phyloP scores from a whole-genome alignment of 1,140 invertebrate species.

The Drosophila aff. region DNA sequence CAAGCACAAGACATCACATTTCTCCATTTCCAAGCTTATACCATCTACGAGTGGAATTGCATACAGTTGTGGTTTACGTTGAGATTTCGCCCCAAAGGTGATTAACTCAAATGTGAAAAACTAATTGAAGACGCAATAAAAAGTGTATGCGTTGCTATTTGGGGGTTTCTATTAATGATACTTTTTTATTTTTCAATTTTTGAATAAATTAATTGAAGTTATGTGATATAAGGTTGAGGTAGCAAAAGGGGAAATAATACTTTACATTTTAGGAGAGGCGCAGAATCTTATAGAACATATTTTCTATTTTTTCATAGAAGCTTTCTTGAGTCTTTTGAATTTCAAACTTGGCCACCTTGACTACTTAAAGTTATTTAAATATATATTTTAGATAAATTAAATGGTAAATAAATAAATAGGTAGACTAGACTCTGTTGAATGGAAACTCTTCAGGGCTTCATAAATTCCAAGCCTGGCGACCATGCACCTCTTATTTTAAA shows the following conservation, averaged over 20 bases:
- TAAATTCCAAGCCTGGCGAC: no score
- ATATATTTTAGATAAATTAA: no score
- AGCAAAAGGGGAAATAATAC: no score
- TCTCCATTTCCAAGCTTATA: slow-evolving; percentile 11
- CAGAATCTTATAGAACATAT: no score
- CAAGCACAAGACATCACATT: slow-evolving; percentile 9
- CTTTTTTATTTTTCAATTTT: rapidly evolving
- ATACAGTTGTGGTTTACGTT: slow-evolving; percentile 4
- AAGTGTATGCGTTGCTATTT: neutral
- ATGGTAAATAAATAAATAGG: no score
- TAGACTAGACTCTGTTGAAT: neutral
- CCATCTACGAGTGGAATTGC: slow-evolving; percentile 17
- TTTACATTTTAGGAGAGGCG: no score
- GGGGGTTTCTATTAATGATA: neutral
- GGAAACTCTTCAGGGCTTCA: neutral
- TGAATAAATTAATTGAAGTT: no score
- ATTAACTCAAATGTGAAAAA: slow-evolving; percentile 4
- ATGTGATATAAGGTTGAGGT: no score
- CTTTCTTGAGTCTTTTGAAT: neutral
- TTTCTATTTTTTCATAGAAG: no score
- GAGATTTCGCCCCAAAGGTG: neutral
- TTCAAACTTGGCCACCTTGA: neutral
- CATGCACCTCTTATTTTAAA: no score
- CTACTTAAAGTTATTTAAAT: no score
- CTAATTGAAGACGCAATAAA: slow-evolving; percentile 4